Conservation (phyloP, 1,140 invertebrate species). For the Papilio aristodemus region DNA sequence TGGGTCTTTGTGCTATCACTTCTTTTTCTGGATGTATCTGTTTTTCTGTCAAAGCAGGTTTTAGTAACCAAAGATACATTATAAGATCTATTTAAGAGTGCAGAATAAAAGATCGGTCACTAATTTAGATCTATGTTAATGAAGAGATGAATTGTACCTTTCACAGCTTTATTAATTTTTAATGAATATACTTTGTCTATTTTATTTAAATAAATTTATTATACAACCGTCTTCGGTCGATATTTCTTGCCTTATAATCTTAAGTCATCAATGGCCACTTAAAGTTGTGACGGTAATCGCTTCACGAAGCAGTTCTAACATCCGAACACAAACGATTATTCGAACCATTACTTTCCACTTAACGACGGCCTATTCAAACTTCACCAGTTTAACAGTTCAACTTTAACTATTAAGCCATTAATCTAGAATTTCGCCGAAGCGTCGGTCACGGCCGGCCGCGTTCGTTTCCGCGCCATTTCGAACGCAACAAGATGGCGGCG, state of each 20-base stretch:
- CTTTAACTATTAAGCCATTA: slow-evolving; percentile 66
- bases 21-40: too few species aligned
- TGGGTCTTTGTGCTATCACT: background rate
- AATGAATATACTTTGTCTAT: background rate
- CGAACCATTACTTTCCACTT: slow-evolving; percentile 59
- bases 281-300: slow-evolving; percentile 20
- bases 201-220: background rate
- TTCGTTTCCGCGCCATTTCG: slow-evolving; percentile 48
- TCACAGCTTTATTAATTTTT: too few species aligned
- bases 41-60: too few species aligned
- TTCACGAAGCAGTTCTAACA: slow-evolving; percentile 21
- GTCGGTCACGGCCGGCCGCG: slow-evolving; percentile 51
- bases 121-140: too few species aligned
- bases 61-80: too few species aligned
- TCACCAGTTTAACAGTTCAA: slow-evolving; percentile 59
- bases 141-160: too few species aligned
- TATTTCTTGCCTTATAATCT: slow-evolving; percentile 19
- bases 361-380: slow-evolving; percentile 54
- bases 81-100: too few species aligned
- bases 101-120: too few species aligned
- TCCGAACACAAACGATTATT: slow-evolving; percentile 52
- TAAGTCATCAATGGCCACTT: slow-evolving; percentile 14
- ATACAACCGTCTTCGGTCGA: background rate
- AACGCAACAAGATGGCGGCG: slow-evolving; percentile 46
- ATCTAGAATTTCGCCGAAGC: slow-evolving; percentile 58